A percentile compares a stretch with the other conserved stretches of the same genome.
These are phyloP conservation scores for Hippocampus comes DNA, from an alignment of 2,113 vertebrate species.

Conservation along the genomic window DNA sequence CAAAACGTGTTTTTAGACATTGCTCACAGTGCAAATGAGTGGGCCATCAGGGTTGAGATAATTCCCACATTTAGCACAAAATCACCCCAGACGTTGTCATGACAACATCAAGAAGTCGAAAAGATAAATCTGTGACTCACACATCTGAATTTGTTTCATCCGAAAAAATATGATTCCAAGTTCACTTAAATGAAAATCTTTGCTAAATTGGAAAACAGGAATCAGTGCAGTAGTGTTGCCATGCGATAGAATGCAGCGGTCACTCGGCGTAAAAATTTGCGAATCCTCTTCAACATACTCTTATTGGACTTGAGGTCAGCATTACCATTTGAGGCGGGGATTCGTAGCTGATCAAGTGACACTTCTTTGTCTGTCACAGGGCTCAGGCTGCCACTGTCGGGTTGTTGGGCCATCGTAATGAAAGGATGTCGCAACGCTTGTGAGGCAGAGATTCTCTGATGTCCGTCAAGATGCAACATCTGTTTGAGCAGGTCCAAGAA, in stretches of 20 bases:
- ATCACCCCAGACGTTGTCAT: neutral
- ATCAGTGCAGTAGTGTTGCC: neutral
- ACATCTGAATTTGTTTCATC: neutral
- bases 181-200: neutral
- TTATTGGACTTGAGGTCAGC: neutral
- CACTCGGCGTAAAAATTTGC: neutral
- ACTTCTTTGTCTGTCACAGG: neutral
- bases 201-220: neutral
- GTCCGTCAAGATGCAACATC: conserved; percentile 7
- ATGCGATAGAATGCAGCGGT: neutral
- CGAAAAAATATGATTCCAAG: neutral
- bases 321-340: neutral
- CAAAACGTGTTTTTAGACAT: neutral
- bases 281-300: conserved; percentile 1
- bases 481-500: conserved; percentile 8
- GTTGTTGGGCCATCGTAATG: neutral
- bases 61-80: neutral
- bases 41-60: no score
- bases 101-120: neutral
- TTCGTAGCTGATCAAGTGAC: no score
- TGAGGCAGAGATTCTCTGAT: conserved; percentile 1
- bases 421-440: conserved; percentile 10
- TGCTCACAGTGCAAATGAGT: neutral
- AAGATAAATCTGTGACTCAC: neutral
- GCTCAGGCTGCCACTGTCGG: neutral